Base-by-base conservation (phyloP, 2,113 vertebrate species). In the Oryzias curvinotus region DNA sequence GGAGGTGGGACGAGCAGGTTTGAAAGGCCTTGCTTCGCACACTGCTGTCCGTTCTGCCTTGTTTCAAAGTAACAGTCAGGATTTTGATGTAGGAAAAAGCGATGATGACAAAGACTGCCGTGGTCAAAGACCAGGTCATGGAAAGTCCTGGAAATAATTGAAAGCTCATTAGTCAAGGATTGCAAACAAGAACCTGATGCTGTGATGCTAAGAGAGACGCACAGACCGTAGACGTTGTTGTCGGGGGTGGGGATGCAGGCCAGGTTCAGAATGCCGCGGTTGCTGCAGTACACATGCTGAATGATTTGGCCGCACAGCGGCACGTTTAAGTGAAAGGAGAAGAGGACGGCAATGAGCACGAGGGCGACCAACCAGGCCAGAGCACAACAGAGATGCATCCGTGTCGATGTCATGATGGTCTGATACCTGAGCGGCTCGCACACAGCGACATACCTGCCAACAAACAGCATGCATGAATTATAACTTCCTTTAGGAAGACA, bases 241-340 rank as follows among this genome's bases (percentile, higher is more conserved):
- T 18, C 1, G 0, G 79, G 64, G 1, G 84, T 87, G 41, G 86
- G 68, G 0, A 25, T 21, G 58, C 86, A 89, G 19, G 83, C 81
- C 68, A 87, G 52, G 5, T 4, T 42, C 14, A 89, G 50, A 14
- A 89, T 88, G 1, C 14, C 28, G 4, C 84, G 64, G 56, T 89
- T 89, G 71, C 75, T 87, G 70, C 84, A 84, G 75, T 87, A 89
- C 2, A 84, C 71, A 0, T 88, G 81, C n/a, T 28, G n/a, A 59
- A 89, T 78, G 52, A 6, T 19, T 7, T 43, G 68, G 4, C 81
- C 71, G 45, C 88, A 89, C 28, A 88, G 47, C 0, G 81, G 73
- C 2, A 66, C 52, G 0, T 77, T 82, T 0, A 69, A 7, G 25
- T 88, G 83, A 17, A 85, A 62, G 10, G 18, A 0, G 1, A 89